Base-by-base conservation (phyloP, 2,888 invertebrate genomes). In the Agapostemon virescens region DNA sequence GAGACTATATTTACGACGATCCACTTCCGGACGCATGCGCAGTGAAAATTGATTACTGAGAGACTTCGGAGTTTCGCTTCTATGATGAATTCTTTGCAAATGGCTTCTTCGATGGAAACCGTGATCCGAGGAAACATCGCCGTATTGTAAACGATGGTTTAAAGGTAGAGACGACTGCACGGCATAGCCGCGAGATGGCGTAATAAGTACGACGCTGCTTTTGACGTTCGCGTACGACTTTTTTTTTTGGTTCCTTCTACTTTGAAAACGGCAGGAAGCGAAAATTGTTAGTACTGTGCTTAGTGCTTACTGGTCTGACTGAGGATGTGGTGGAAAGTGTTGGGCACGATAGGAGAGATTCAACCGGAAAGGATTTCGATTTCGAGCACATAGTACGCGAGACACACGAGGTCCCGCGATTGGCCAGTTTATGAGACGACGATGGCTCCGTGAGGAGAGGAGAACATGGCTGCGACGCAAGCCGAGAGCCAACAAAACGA, bases 381-480 rank as follows among this genome's bases (percentile, higher is more conserved):
- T 83, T 85, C 80, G 81, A 86, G 85, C 85, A 86, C 87, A 83
- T 86, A 87, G 87, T 87, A 84, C 81, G 82, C 85, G 87, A 83
- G 83, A 84, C 87, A 78, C 89, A 89, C 88, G 89, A 88, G 88
- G 88, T 86, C 81, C 88, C 88, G 88, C 89, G 88, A 90, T 90
- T 90, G 90, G 90, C 89, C 88, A 89, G 88, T 88, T 89, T 88
- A 88, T 83, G 88, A 88, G 85, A 88, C 89, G 88, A 88, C 88
- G 89, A 90, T 90, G 89, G 90, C 89, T 89, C 89, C 90, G 89
- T 90, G 91, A 90, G 90, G 90, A 89, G 88, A 86, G 84, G 74
- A 90, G 90, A 96, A 96, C 95, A 96, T 96, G 96, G 96, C 96
- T 95, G 96, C 96, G 95, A 96, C 96, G 95, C 96, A 96, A 95